Conservation (phyloP, 2,113 vertebrate genomes). For the Hydropotes inermis region DNA sequence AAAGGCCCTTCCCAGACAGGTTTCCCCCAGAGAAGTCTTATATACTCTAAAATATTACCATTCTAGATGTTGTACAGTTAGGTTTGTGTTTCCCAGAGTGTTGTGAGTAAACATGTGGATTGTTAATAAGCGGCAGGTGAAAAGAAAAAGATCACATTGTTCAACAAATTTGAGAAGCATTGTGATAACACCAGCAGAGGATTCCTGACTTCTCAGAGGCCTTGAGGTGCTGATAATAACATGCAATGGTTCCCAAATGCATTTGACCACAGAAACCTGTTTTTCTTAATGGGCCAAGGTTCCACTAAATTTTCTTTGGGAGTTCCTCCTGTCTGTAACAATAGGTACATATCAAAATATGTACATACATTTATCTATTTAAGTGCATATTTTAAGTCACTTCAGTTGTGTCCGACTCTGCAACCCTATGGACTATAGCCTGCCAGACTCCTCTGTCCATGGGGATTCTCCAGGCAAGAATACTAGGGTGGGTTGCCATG, state of each 20-base stretch:
- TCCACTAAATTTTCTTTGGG: background rate
- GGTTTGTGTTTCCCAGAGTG: background rate
- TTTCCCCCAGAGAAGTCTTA: background rate
- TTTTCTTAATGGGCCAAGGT: background rate
- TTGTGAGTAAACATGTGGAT: background rate
- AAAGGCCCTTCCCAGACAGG: background rate
- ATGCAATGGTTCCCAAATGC: background rate
- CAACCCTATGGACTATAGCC: background rate
- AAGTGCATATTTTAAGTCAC: background rate
- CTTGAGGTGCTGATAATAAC: no score
- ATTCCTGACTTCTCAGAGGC: background rate
- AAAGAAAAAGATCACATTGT: background rate
- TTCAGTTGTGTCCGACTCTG: background rate
- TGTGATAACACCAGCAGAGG: background rate
- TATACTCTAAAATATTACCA: background rate
- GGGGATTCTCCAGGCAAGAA: background rate
- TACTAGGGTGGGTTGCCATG: background rate
- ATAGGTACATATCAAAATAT: background rate
- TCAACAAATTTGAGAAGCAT: background rate
- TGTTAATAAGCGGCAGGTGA: background rate
- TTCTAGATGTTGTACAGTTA: background rate
- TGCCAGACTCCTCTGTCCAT: background rate
- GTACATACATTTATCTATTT: background rate
- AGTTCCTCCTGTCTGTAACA: background rate
- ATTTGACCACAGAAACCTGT: background rate